Conservation (phyloP, 35 echinoderm and acorn worm genomes). For the Heliocidaris erythrogramma region DNA sequence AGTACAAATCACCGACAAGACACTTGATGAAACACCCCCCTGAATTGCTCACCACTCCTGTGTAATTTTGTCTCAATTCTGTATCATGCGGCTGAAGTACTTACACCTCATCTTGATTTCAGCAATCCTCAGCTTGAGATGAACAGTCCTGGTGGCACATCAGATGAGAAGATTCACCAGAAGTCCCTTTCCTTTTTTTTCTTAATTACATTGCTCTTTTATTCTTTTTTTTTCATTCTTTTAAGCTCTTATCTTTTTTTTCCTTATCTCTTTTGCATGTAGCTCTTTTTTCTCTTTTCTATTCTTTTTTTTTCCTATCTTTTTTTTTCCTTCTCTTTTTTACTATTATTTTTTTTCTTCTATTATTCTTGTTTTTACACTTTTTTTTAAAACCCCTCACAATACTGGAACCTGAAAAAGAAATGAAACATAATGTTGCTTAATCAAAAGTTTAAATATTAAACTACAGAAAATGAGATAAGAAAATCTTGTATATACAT, state of each 20-base stretch:
- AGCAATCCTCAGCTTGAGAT: background rate
- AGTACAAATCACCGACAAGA: no score
- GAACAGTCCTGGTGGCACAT: background rate
- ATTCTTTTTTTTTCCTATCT: slow-evolving; percentile 49
- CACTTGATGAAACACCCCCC: no score
- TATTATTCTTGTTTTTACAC: slow-evolving; percentile 42
- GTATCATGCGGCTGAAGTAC: background rate
- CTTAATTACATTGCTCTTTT: background rate
- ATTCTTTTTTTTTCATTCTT: slow-evolving; percentile 55
- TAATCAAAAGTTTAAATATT: slow-evolving; percentile 3
- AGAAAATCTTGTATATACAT: slow-evolving; percentile 31
- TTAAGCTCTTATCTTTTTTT: slow-evolving; percentile 54
- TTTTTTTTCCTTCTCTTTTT: slow-evolving; percentile 29
- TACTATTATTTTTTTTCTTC: slow-evolving; percentile 49
- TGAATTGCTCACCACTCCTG: no score
- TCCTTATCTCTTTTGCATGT: slow-evolving; percentile 48
- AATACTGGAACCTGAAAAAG: slow-evolving; percentile 41
- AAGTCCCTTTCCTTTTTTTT: background rate
- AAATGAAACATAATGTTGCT: slow-evolving; percentile 31
- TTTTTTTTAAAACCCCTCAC: slow-evolving; percentile 14
- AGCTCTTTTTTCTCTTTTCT: slow-evolving; percentile 50
- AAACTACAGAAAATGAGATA: slow-evolving; percentile 14
- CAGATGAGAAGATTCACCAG: background rate
- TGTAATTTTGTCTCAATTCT: no score
- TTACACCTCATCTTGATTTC: background rate